Conservation (phyloP, 1,140 invertebrate species). For the Drosophila grimshawi region DNA sequence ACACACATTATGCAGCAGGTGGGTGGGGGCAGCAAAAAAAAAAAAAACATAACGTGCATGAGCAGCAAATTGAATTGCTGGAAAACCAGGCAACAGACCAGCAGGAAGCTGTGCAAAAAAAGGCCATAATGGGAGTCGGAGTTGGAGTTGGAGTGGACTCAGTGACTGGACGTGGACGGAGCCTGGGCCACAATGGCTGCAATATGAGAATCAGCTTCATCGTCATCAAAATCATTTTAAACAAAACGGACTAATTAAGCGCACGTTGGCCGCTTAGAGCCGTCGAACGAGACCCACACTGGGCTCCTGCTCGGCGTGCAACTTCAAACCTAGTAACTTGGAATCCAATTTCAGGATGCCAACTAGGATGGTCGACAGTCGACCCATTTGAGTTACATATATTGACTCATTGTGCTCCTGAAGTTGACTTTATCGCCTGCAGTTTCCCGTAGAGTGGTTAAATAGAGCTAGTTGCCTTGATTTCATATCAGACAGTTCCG, state of each 20-base stretch:
- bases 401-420: no score
- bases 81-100: conserved; percentile 55
- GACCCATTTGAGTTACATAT: no score
- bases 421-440: no score
- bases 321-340: neutral
- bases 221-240: conserved; percentile 75
- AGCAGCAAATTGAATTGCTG: conserved; percentile 73
- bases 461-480: no score
- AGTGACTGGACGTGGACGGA: neutral
- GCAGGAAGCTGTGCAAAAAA: conserved; percentile 53
- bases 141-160: conserved; percentile 1
- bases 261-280: conserved; percentile 49
- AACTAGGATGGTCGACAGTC: neutral
- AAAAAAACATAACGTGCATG: conserved; percentile 37
- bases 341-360: neutral
- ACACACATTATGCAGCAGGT: conserved; percentile 8
- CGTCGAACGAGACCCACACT: neutral
- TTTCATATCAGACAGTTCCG: no score
- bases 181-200: neutral
- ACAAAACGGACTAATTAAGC: conserved; percentile 82
- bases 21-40: conserved; percentile 28
- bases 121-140: conserved; percentile 3
- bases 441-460: no score
- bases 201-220: conserved; percentile 53
- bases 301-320: neutral